Base-by-base conservation (phyloP, 2,797 vertebrate genomes). In the Epinephelus awoara region DNA sequence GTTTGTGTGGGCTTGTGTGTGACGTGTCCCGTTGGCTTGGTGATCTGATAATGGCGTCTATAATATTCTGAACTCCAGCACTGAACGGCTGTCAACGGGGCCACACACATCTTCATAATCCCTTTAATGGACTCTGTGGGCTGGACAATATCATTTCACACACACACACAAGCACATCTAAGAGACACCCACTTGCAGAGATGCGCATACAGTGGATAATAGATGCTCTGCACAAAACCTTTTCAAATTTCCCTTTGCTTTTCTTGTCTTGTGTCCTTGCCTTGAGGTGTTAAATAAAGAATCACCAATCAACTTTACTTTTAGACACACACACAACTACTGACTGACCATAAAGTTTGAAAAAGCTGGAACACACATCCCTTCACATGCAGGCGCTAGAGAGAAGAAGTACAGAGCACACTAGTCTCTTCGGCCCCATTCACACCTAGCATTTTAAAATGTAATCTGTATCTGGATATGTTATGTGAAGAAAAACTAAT, bases 1-100 rank as follows among this genome's bases (percentile, higher is more conserved):
- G 64, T 83, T 82, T 90, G 83, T 82, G 87, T 88, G 82, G 80
- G 89, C 77, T 85, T 77, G 85, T 90, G 83, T 86, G 88, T 84
- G 78, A 84, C 49, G 64, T 74, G 79, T 85, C 80, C 49, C 1
- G n/a, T 83, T 80, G 78, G 63, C 77, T 80, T 72, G 50, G 66
- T 44, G 46, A 87, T 91, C 79, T 78, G 82, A 88, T 91, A 89
- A 91, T 86, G 82, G 86, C 77, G 81, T 67, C 74, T 47, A 50
- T 83, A 85, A 91, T 89, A 84, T 85, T 87, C 84, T 88, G 79
- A 90, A 89, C 85, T 89, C 52, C n/a, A 51, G 74, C 66, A 62
- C 77, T 87, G 72, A 89, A 46, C 25, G 44, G 78, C 78, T 89
- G 82, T 91, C 84, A 89, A 62, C 12, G 4, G 84, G 47, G 54